Evolutionary conservation across 2,888 invertebrate genomes (phyloP), one percentile per base, ranked within the genome.

Genomic region (Exephanes ischioxanthus): DNA sequence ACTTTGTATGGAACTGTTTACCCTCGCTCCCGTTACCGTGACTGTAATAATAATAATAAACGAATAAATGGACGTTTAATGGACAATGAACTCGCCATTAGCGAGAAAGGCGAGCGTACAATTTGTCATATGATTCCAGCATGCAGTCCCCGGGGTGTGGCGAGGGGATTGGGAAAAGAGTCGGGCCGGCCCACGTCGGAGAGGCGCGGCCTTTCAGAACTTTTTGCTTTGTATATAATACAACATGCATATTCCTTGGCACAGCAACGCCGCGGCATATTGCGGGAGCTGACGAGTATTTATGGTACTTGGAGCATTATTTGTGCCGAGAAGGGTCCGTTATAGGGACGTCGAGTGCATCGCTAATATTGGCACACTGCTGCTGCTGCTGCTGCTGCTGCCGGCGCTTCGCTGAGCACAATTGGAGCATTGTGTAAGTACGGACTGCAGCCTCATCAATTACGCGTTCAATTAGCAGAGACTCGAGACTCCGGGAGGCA

Each of bases 341-440:
- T 90, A 91, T 91, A 90, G 90, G 91, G 90, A 91, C 89, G 90
- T 92, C 91, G 92, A 92, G 92, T 91, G 92, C 91, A 92, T 92
- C 91, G 92, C 92, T 91, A 92, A 92, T 92, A 92, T 92, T 92
- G 92, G 91, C 91, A 89, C 86, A 87, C 87, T 86, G 77, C 83
- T 75, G 67, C 72, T 71, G 75, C 75, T 53, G 75, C 75, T 53
- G 75, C 30, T 85, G 86, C 87, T 88, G 86, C 83, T 88, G 89
- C 89, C 89, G 90, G 89, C 89, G 91, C 92, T 91, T 89, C 89
- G 91, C 89, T 89, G 92, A 90, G 91, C 91, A 92, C 92, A 92
- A 92, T 92, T 91, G 91, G 91, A 91, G 91, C 91, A 91, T 91
- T 91, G 91, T 91, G 90, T 91, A 91, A 91, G 91, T 91, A 91